Conservation (phyloP, 2,888 invertebrate species). For the Orthosia incerta region DNA sequence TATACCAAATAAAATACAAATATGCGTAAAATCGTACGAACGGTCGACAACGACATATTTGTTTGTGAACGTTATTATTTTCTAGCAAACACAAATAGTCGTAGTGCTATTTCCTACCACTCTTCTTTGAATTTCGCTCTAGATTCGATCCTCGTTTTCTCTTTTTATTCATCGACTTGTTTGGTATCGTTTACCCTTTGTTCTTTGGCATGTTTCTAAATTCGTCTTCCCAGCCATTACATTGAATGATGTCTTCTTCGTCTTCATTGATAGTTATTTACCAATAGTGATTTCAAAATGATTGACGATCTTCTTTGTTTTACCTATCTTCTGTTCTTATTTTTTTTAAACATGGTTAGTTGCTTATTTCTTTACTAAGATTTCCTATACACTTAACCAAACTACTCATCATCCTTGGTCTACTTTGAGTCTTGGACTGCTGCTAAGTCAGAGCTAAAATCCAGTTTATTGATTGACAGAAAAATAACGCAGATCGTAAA, state of each 20-base stretch:
- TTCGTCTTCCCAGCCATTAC: neutral
- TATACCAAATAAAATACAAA: neutral
- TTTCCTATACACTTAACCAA: neutral
- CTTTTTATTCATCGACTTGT: too few relatives aligned
- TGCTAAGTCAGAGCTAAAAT: neutral
- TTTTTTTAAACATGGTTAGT: neutral
- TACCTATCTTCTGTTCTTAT: too few relatives aligned
- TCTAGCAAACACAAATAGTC: too few relatives aligned
- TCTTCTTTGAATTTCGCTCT: neutral
- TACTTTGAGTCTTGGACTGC: too few relatives aligned
- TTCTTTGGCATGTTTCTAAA: neutral
- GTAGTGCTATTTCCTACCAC: neutral
- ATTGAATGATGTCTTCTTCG: neutral
- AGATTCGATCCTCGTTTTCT: neutral
- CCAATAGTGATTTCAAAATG: neutral
- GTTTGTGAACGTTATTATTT: neutral
- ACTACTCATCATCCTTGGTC: neutral
- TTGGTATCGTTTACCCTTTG: neutral
- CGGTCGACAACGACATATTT: too few relatives aligned
- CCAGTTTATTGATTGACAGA: neutral
- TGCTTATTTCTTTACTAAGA: neutral
- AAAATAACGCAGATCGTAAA: too few relatives aligned
- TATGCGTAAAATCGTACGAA: neutral
- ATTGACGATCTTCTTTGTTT: neutral
- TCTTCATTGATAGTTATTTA: neutral